Evolutionary conservation across 2,888 invertebrate genomes (phyloP).

Genomic region (Caenorhabditis uteleia): DNA sequence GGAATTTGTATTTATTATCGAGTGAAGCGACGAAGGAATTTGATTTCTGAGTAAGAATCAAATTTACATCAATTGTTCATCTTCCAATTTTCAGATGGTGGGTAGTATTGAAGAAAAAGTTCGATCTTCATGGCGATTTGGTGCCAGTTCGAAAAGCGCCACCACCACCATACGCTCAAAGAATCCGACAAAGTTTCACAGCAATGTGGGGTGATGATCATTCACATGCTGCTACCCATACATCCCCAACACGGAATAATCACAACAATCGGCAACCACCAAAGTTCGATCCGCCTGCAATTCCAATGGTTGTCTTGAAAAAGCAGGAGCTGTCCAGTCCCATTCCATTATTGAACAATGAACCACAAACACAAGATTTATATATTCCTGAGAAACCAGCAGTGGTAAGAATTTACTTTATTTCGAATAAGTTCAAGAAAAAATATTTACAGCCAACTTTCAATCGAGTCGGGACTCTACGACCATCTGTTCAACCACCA

Average conservation of each 20-base stretch:
- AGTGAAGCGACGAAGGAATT: conserved; percentile 40
- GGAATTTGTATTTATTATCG: conserved; percentile 40
- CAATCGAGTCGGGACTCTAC: conserved; percentile 22
- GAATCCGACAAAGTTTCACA: conserved; percentile 37
- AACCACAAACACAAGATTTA: conserved; percentile 5
- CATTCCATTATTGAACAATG: conserved; percentile 16
- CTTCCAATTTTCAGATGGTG: conserved; percentile 55
- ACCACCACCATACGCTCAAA: conserved; percentile 52
- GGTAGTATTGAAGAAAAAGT: conserved; percentile 45
- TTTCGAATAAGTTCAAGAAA: background rate
- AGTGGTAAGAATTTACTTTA: too few species aligned
- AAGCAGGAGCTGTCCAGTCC: conserved; percentile 24
- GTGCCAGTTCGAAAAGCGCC: conserved; percentile 66
- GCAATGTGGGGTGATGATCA: conserved; percentile 48
- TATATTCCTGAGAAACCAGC: conserved; percentile 14
- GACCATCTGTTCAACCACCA: conserved; percentile 30
- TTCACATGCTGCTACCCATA: conserved; percentile 26
- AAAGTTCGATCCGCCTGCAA: conserved; percentile 31
- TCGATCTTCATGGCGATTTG: conserved; percentile 57
- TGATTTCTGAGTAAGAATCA: conserved; percentile 33
- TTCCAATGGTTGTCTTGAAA: conserved; percentile 38
- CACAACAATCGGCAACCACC: conserved; percentile 20
- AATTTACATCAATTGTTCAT: background rate
- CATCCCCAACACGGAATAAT: conserved; percentile 18
- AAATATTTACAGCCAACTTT: conserved; percentile 14